Conservation (phyloP, 1,140 invertebrate genomes). For the Diorhabda elongata region DNA sequence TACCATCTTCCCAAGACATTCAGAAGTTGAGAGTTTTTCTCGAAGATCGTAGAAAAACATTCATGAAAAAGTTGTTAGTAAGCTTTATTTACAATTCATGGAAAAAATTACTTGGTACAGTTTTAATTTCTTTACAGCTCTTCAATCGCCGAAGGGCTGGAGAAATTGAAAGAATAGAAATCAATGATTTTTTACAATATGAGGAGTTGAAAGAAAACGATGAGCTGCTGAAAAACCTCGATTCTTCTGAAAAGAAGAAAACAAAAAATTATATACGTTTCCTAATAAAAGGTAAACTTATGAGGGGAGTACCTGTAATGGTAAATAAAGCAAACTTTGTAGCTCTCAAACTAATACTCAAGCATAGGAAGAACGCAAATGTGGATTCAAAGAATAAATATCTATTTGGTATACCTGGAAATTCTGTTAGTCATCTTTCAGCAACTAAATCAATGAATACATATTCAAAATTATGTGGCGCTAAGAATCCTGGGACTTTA, state of each 20-base stretch:
- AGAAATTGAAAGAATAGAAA: conserved; percentile 8
- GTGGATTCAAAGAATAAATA: conserved; percentile 9
- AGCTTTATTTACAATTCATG: conserved; percentile 3
- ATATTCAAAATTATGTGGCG: not conserved
- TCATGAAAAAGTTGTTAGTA: not conserved
- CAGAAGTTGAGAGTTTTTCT: not conserved
- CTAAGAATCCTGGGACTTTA: not conserved
- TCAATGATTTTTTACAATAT: not conserved
- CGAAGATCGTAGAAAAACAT: not conserved
- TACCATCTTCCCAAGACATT: conserved; percentile 7
- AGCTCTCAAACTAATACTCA: conserved; percentile 2
- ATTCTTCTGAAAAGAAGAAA: not conserved
- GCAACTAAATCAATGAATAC: not conserved
- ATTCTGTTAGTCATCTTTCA: not conserved
- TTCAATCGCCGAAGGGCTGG: conserved; percentile 11
- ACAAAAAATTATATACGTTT: conserved; percentile 12
- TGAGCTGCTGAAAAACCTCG: not conserved
- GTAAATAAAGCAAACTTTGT: not conserved
- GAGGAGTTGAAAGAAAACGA: not conserved
- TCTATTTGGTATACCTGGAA: conserved; percentile 4
- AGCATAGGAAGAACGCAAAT: not conserved
- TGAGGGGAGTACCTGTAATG: conserved; percentile 8
- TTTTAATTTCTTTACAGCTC: not conserved
- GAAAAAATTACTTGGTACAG: not conserved
- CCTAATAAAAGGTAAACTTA: conserved; percentile 10